Base-by-base conservation (phyloP, 2,888 invertebrate species). In the Pterostichus madidus region DNA sequence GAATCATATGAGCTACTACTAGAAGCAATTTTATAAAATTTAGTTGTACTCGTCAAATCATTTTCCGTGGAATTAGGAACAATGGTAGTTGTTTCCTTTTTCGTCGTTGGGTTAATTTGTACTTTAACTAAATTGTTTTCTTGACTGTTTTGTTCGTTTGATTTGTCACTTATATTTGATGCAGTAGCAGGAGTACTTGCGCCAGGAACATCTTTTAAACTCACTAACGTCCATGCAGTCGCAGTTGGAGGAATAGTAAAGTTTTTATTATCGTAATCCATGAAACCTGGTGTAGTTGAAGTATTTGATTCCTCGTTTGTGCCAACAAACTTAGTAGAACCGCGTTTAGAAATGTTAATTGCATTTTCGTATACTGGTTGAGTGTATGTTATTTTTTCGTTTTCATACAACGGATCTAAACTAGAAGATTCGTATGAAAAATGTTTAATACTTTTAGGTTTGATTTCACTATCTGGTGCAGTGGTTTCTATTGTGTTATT, bases 221-320 rank as follows among this genome's bases (percentile, higher is more conserved):
- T 90, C 0, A 91, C 92, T 46, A 92, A 86, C 0, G 92, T 91
- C 92, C 92, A 92, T 0, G 91, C 92, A 3, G 91, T 90, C 5
- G 91, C 88, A 0, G 91, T 91, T 5, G 91, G 91, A 10, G 92
- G 92, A 84, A 92, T 91, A 84, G 91, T 90, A 85, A 91, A 85
- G 13, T 84, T 86, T 11, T 80, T 80, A 35, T 84, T 84, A 82
- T 85, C 84, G 24, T 17, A 77, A 77, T 83, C 83, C 77, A 83
- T 76, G 32, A 59, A 68, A 15, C 68, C 53, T 56, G 35, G 46
- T 5, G 78, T 83, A 73, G 31, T 83, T 53, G n/a, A 44, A 75
- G 39, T 39, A 49, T 5, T 87, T 85, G 8, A 89, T 89, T 6
- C 85, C 86, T 3, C 88, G 87, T 10, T 44, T 15, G 78, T 10